These are phyloP conservation scores for Geothlypis trichas DNA, from an alignment of 2,113 vertebrate genomes.

Conservation along the genomic window DNA sequence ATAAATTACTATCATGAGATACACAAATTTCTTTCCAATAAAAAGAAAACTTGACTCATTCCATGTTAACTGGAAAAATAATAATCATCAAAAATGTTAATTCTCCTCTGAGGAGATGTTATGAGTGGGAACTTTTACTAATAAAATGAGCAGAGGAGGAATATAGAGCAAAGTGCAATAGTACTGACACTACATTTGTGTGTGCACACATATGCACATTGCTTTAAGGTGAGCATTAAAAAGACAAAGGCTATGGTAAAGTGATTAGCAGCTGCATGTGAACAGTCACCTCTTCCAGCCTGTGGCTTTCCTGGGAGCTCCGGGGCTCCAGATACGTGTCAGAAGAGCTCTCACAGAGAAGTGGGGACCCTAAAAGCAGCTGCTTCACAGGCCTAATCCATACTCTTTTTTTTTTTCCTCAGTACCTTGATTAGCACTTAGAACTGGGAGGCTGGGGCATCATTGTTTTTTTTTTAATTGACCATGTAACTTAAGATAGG, in stretches of 20 bases:
- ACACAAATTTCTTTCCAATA: background rate
- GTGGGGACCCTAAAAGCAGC: background rate
- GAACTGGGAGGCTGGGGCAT: background rate
- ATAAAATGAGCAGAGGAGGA: background rate
- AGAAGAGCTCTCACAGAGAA: background rate
- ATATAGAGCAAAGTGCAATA: background rate
- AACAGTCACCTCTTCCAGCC: background rate
- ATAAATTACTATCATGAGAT: background rate
- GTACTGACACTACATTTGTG: background rate
- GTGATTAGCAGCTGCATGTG: background rate
- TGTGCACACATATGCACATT: background rate
- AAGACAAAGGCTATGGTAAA: background rate
- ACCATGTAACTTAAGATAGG: background rate
- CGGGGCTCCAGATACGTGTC: background rate
- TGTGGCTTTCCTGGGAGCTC: background rate
- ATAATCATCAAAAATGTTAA: background rate
- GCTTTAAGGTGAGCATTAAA: background rate
- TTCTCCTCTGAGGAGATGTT: background rate
- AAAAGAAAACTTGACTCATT: constrained; percentile 18
- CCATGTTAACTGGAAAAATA: background rate
- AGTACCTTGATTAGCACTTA: background rate
- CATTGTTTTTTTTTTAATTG: background rate
- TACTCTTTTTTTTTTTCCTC: background rate
- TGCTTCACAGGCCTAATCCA: background rate
- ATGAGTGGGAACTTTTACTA: constrained; percentile 15